A percentile compares a stretch with the other conserved stretches of the same genome.
Conservation (phyloP, 1,140 invertebrate genomes). For the Drosophila sturtevanti region DNA sequence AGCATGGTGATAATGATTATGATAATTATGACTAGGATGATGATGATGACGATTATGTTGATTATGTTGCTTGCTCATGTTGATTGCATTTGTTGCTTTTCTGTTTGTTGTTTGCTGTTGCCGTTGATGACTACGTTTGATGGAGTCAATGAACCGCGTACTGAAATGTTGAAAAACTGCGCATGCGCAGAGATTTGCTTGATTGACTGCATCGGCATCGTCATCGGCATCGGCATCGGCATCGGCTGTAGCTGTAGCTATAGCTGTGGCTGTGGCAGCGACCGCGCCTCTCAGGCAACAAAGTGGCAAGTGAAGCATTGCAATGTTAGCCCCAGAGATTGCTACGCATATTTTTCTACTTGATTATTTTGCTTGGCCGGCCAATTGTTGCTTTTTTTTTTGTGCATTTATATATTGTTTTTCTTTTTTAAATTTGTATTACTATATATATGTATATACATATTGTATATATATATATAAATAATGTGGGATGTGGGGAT, state of each 20-base stretch:
- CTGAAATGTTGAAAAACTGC: slow-evolving; percentile 63
- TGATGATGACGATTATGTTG: slow-evolving; percentile 60
- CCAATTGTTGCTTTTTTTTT: slow-evolving; percentile 14
- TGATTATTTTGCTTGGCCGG: background rate
- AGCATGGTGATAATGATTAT: slow-evolving; percentile 49
- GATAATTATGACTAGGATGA: slow-evolving; percentile 53
- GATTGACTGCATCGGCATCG: slow-evolving; percentile 58
- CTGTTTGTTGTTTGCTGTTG: slow-evolving; percentile 19
- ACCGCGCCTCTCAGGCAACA: slow-evolving; percentile 37
- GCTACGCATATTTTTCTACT: background rate
- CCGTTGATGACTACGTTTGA: slow-evolving; percentile 26
- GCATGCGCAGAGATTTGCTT: slow-evolving; percentile 78
- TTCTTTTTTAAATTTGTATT: too few species aligned
- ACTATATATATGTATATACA: too few species aligned
- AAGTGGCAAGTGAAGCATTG: slow-evolving; percentile 5
- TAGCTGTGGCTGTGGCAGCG: slow-evolving; percentile 38
- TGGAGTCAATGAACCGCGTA: slow-evolving; percentile 69
- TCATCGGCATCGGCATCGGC: background rate
- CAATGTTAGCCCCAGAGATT: background rate
- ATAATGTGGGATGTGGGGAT: too few species aligned
- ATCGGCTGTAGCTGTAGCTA: background rate
- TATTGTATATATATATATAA: too few species aligned
- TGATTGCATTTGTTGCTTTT: slow-evolving; percentile 65
- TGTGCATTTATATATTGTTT: too few species aligned
- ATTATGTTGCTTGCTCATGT: slow-evolving; percentile 62